Evolutionary conservation across 1,140 invertebrate genomes (phyloP).

Genomic region (Saccostrea glomerata): DNA sequence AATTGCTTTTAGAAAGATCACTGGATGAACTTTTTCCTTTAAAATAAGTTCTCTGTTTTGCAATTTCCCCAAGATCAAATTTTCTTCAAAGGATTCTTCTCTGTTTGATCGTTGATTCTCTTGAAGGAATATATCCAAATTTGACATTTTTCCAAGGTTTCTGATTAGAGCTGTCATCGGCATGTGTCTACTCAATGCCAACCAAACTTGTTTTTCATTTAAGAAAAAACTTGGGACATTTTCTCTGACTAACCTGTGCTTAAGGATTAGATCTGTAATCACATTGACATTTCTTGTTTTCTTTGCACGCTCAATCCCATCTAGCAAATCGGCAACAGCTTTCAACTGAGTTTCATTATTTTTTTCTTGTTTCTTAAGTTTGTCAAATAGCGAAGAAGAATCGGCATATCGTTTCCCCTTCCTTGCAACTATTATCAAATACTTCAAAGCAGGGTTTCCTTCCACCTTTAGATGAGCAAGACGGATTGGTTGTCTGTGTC

Average conservation of each 20-base stretch:
- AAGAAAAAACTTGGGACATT: constrained; percentile 84
- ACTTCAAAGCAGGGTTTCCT: no score
- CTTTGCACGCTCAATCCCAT: no score
- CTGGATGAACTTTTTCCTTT: constrained; percentile 82
- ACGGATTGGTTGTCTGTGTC: no score
- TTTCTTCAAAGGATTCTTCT: constrained; percentile 55
- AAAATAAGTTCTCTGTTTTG: constrained; percentile 76
- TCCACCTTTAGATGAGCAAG: no score
- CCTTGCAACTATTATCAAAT: no score
- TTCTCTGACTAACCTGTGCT: constrained; percentile 73
- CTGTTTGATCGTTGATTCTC: constrained; percentile 53
- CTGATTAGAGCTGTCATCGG: constrained; percentile 81
- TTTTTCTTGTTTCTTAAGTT: no score
- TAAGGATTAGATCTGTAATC: no score
- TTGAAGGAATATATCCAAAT: constrained; percentile 81
- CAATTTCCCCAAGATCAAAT: constrained; percentile 59
- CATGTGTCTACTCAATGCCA: constrained; percentile 82
- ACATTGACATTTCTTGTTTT: no score
- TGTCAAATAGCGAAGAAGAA: no score
- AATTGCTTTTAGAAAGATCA: constrained; percentile 55
- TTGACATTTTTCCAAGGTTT: constrained; percentile 84
- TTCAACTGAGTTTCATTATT: no score
- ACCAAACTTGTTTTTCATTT: constrained; percentile 84
- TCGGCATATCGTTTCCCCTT: no score
- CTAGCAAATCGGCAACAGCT: no score